Percentiles rank a stretch among this genome's conserved stretches.
Conservation (phyloP, 2,113 vertebrate genomes). For the Lepus timidus region DNA sequence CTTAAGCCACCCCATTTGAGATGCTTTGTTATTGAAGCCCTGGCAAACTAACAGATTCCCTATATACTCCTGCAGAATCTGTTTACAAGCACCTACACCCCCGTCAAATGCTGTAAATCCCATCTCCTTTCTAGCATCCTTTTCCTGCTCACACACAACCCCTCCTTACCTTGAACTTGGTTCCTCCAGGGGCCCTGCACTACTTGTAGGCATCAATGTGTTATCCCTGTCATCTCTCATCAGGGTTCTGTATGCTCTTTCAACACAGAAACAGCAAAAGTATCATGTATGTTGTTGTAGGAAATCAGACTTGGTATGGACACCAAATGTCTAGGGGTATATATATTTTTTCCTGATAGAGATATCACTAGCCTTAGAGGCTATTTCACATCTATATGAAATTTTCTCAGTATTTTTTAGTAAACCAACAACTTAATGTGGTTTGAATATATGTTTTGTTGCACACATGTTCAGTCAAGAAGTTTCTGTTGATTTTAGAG, state of each 20-base stretch:
- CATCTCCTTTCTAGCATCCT: neutral
- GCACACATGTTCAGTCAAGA: conserved; percentile 17
- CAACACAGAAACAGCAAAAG: neutral
- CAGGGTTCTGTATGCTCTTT: neutral
- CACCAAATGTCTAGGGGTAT: neutral
- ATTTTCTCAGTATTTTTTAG: conserved; percentile 13
- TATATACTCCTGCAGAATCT: neutral
- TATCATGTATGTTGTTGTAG: neutral
- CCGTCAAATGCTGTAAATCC: neutral
- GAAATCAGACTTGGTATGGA: neutral
- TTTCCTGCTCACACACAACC: neutral
- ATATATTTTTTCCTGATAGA: conserved; percentile 6
- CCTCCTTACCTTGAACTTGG: neutral
- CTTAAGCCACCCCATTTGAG: neutral
- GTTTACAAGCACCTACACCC: neutral
- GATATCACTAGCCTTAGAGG: neutral
- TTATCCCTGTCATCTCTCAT: neutral
- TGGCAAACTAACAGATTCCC: neutral
- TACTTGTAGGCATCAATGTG: neutral
- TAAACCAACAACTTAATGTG: neutral
- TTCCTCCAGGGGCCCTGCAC: neutral
- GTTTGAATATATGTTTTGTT: conserved; percentile 22
- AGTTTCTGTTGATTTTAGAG: conserved; percentile 41
- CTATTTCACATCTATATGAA: conserved; percentile 11
- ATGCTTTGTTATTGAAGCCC: neutral